Conservation (phyloP, 2,888 invertebrate species). For the Andrena dorsata region DNA sequence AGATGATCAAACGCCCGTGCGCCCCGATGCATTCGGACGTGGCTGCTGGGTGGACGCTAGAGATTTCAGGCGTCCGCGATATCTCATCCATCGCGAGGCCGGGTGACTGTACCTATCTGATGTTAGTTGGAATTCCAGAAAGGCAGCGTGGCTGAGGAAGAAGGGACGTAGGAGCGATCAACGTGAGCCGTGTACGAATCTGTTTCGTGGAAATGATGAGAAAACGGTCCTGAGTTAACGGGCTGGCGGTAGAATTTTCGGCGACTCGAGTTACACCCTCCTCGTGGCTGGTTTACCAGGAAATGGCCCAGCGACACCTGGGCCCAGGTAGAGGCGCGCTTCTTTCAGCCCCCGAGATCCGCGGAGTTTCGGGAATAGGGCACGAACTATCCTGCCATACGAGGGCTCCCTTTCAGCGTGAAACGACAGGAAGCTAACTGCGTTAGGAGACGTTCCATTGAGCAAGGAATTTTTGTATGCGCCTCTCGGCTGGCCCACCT, state of each 20-base stretch:
- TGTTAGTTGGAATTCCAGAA: constrained; percentile 9
- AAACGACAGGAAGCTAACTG: constrained; percentile 45
- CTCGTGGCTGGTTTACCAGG: constrained; percentile 31
- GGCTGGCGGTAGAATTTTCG: constrained; percentile 45
- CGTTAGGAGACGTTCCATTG: constrained; percentile 21
- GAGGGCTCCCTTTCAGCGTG: constrained; percentile 30
- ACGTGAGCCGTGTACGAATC: constrained; percentile 35
- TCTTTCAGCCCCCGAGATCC: constrained; percentile 17
- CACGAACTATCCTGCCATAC: neutral
- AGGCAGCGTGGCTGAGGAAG: constrained; percentile 1
- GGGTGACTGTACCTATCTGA: neutral
- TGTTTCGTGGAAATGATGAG: constrained; percentile 35
- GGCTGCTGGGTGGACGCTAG: neutral
- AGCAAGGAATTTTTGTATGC: constrained; percentile 5
- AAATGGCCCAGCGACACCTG: constrained; percentile 45
- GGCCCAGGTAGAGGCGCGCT: constrained; percentile 35
- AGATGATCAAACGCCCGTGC: neutral
- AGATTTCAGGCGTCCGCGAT: neutral
- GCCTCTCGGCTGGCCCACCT: neutral
- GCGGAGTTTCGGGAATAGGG: neutral
- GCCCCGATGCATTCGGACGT: neutral
- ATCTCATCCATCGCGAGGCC: constrained; percentile 27
- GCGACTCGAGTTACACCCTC: constrained; percentile 45
- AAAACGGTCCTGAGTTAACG: constrained; percentile 40
- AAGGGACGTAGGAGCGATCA: neutral